Percentiles rank a stretch among this genome's conserved stretches.
These are phyloP conservation scores for Garra rufa DNA, from an alignment of 2,113 vertebrate genomes.

Conservation along the genomic window DNA sequence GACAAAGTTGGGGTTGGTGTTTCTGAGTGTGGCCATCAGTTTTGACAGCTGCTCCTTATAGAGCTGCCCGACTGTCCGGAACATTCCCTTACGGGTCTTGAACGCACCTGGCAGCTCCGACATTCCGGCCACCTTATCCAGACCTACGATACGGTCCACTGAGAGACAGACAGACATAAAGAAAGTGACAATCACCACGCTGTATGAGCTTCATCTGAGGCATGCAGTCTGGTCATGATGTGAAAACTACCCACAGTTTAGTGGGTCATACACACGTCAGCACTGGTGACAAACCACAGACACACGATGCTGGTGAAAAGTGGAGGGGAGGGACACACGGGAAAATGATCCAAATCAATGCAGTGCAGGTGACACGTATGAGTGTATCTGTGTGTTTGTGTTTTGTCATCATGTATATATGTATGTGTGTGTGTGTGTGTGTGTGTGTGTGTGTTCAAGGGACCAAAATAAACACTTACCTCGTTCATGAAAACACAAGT, in stretches of 20 bases:
- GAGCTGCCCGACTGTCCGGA: constrained; percentile 95
- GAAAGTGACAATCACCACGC: neutral
- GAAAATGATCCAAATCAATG: constrained; percentile 61
- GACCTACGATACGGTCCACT: constrained; percentile 97
- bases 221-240: constrained; percentile 5
- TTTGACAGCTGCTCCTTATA: constrained; percentile 98
- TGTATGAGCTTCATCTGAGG: neutral
- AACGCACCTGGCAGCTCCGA: constrained; percentile 92
- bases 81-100: constrained; percentile 98
- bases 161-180: constrained; percentile 51
- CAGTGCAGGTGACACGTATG: constrained; percentile 56
- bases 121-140: constrained; percentile 98
- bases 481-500: neutral
- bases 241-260: constrained; percentile 41
- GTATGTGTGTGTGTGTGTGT: constrained; percentile 36
- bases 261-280: constrained; percentile 13
- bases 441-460: constrained; percentile 7
- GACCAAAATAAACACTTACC: constrained; percentile 15
- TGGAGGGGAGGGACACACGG: constrained; percentile 62
- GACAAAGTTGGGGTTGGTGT: constrained; percentile 98
- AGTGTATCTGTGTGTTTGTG: constrained; percentile 42
- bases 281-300: constrained; percentile 61
- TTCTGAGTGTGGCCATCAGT: constrained; percentile 95
- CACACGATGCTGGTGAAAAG: constrained; percentile 72
- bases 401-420: neutral